Conservation (phyloP, 1,140 invertebrate species). For the Callitettix versicolor region DNA sequence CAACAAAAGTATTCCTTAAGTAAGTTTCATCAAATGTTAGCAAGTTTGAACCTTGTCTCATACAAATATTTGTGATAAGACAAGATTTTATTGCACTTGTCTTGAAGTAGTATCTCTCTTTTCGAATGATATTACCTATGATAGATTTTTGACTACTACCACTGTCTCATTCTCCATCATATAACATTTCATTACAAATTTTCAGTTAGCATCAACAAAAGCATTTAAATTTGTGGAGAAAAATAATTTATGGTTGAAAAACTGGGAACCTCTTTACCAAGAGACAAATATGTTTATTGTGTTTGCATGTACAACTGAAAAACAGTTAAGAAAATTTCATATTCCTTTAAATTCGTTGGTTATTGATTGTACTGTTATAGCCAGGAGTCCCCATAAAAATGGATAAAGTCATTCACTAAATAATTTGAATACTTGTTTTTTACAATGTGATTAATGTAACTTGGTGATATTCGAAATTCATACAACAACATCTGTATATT, state of each 20-base stretch:
- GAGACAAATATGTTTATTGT: slow-evolving; percentile 34
- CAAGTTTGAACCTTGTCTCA: slow-evolving; percentile 30
- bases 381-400: neutral
- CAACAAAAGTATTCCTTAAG: slow-evolving; percentile 19
- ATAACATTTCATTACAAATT: slow-evolving; percentile 33
- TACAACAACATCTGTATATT: neutral
- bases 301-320: slow-evolving; percentile 32
- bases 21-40: slow-evolving; percentile 27
- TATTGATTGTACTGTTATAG: neutral
- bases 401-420: neutral
- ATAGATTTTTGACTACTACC: slow-evolving; percentile 17
- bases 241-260: slow-evolving; percentile 35
- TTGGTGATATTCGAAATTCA: neutral
- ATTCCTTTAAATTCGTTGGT: neutral
- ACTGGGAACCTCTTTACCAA: slow-evolving; percentile 28
- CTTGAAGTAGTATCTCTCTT: neutral
- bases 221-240: slow-evolving; percentile 35
- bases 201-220: slow-evolving; percentile 33
- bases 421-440: neutral
- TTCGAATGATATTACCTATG: slow-evolving; percentile 16
- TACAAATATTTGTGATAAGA: too few relatives aligned
- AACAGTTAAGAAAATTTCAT: slow-evolving; percentile 31
- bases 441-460: neutral
- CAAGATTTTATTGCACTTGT: slow-evolving; percentile 16
- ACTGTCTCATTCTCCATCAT: slow-evolving; percentile 31